Evolutionary conservation across 2,888 invertebrate species (phyloP).

Genomic region (Drosophila neotestacea): DNA sequence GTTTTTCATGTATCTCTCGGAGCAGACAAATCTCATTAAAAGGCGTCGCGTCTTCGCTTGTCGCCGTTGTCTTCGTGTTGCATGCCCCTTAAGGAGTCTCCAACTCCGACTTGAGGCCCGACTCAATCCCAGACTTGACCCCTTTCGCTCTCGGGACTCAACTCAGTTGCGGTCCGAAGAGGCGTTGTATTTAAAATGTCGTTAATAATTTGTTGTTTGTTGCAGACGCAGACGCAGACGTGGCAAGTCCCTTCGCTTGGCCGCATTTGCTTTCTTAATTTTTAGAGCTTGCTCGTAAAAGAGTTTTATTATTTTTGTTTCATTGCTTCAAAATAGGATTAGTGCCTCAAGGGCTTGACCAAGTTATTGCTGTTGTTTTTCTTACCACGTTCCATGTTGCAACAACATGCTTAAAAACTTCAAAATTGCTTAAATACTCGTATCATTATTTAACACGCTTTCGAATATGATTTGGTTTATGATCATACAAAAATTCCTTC

Average conservation of each 20-base stretch:
- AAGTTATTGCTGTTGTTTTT: constrained; percentile 42
- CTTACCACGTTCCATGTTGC: constrained; percentile 28
- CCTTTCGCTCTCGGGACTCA: constrained; percentile 53
- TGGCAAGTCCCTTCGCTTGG: constrained; percentile 30
- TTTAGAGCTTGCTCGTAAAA: constrained; percentile 71
- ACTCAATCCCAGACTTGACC: constrained; percentile 37
- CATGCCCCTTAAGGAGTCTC: constrained; percentile 16
- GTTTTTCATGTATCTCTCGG: constrained; percentile 65
- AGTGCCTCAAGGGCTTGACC: constrained; percentile 53
- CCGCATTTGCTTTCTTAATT: constrained; percentile 24
- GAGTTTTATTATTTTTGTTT: constrained; percentile 73
- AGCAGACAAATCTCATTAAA: constrained; percentile 80
- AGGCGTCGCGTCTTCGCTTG: constrained; percentile 70
- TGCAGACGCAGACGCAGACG: constrained; percentile 15
- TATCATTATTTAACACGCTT: constrained; percentile 59
- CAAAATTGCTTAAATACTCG: constrained; percentile 36
- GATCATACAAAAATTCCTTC: constrained; percentile 7
- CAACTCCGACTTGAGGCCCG: background rate
- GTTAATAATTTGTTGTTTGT: constrained; percentile 80
- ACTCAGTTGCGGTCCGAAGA: constrained; percentile 23
- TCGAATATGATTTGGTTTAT: constrained; percentile 29
- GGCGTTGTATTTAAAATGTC: constrained; percentile 81
- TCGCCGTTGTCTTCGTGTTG: constrained; percentile 30
- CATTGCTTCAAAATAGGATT: constrained; percentile 73
- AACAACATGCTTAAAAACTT: constrained; percentile 8